Base-by-base conservation (phyloP, 2,797 vertebrate species). In the Garrulus glandarius region DNA sequence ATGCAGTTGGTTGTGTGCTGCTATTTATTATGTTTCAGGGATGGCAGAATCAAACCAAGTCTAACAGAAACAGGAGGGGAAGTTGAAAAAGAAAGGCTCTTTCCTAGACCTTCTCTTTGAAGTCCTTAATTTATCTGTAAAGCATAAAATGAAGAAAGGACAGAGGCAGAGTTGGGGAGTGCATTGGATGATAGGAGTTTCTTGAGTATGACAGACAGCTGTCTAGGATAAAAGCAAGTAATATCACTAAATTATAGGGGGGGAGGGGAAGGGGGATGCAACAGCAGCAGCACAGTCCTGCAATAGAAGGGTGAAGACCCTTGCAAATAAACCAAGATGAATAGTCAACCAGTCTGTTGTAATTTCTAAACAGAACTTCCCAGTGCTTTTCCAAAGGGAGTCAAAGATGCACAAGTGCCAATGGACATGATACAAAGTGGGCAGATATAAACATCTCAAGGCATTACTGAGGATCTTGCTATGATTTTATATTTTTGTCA, bases 111-210 rank as follows among this genome's bases (percentile, higher is more conserved):
- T 84, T 63, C 23, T 91, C 49, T 89, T 77, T 83, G 41, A 91
- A 91, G 71, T 74, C 10, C 41, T 60, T 70, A 63, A 47, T 78
- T 70, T 91, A 64, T 60, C 44, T 64, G 67, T 57, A 78, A 83
- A 85, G 16, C 29, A 56, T 65, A 70, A 76, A 41, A 52, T 4
- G 4, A 29, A 36, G 49, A 70, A 70, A 8, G 27, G n/a, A 15
- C n/a, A 36, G 34, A 89, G 56, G 12, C 21, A 29, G 43, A 67
- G 13, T 15, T 61, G 44, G 18, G 36, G 17, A 27, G 2, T 9
- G 15, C 3, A 6, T 5, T 36, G 50, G 20, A 50, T 77, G 24
- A 20, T 2, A 55, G 26, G 50, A 76, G n/a, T 71, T 75, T 53
- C 37, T 65, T 57, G 52, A 70, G 37, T 63, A 59, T 87, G 44